A percentile compares a stretch with the other conserved stretches of the same genome.
Conservation (phyloP, 2,888 invertebrate genomes). For the Euproctis similis region DNA sequence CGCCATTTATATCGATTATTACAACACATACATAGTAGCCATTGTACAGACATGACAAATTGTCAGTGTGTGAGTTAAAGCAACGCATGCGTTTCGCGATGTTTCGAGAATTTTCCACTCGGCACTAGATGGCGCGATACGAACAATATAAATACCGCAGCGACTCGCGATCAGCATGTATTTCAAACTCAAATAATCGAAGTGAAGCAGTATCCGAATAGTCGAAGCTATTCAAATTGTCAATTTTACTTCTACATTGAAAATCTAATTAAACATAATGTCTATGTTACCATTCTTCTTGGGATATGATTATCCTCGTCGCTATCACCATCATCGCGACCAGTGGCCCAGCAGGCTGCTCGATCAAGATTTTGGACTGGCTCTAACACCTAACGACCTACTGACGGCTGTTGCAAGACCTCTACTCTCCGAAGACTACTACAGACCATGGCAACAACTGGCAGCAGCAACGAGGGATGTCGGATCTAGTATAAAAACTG, state of each 20-base stretch:
- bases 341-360: constrained; percentile 35
- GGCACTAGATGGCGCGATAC: constrained; percentile 39
- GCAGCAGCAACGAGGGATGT: constrained; percentile 55
- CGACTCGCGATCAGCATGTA: constrained; percentile 9
- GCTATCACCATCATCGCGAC: constrained; percentile 15
- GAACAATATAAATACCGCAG: constrained; percentile 29
- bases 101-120: constrained; percentile 30
- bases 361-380: constrained; percentile 57
- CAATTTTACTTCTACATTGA: neutral
- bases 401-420: constrained; percentile 37
- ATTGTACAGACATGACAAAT: neutral
- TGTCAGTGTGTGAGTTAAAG: neutral
- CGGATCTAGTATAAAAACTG: constrained; percentile 65
- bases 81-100: constrained; percentile 10
- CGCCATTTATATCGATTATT: too few relatives aligned
- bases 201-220: constrained; percentile 14
- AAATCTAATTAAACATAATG: constrained; percentile 27
- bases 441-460: constrained; percentile 50
- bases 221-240: constrained; percentile 1
- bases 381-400: constrained; percentile 51
- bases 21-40: too few relatives aligned
- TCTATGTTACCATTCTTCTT: constrained; percentile 41
- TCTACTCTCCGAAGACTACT: constrained; percentile 36
- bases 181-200: constrained; percentile 24
- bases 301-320: constrained; percentile 30